phyloP scores from a whole-genome alignment of 2,113 vertebrate species.

The Equus przewalskii region DNA sequence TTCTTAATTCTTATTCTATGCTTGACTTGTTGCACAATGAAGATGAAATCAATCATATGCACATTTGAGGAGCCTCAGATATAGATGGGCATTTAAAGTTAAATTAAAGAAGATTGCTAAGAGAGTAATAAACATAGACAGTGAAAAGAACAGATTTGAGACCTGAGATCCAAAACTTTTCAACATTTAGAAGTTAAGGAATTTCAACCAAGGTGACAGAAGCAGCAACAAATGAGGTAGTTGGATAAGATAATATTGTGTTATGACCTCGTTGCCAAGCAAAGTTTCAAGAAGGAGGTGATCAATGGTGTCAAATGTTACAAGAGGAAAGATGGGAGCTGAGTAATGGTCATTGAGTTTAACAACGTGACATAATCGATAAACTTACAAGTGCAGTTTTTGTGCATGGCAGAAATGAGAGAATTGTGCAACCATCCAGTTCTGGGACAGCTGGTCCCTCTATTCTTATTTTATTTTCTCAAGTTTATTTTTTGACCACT shows the following conservation, averaged over 20 bases:
- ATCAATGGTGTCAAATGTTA: constrained; percentile 9
- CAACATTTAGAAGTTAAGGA: constrained; percentile 34
- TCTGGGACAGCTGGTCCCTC: not conserved
- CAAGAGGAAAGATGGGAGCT: not conserved
- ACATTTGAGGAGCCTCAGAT: not conserved
- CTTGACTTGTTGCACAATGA: not conserved
- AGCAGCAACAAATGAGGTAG: not conserved
- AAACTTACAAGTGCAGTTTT: not conserved
- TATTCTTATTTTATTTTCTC: constrained; percentile 1
- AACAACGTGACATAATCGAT: not conserved
- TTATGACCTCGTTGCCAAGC: not conserved
- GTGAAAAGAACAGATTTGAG: not conserved
- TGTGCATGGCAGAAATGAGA: not conserved
- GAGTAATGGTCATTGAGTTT: not conserved
- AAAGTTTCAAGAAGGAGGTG: constrained; percentile 9
- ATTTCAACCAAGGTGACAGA: not conserved
- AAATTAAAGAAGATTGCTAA: constrained; percentile 8
- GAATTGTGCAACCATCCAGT: not conserved
- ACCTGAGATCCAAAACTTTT: not conserved
- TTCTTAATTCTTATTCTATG: not conserved
- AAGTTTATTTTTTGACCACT: not conserved
- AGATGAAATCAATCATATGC: not conserved
- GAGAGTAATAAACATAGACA: constrained; percentile 8
- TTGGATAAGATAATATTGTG: not conserved
- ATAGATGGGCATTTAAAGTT: constrained; percentile 10